These are phyloP conservation scores for Scolanthus callimorphus DNA, from an alignment of 92 coral and sea anemone species.

Conservation along the genomic window DNA sequence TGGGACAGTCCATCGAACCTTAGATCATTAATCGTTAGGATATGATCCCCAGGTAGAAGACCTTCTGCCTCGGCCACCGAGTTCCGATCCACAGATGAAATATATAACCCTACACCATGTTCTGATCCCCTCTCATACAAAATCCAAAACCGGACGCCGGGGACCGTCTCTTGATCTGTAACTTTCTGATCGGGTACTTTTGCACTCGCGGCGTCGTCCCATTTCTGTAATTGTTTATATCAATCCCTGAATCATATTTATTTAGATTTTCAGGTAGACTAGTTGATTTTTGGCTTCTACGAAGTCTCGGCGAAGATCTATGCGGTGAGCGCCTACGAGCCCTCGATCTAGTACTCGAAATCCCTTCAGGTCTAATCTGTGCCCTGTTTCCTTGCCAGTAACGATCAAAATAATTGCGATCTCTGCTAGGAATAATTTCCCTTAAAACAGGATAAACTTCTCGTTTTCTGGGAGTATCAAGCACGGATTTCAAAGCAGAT, in stretches of 20 bases:
- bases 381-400: slow-evolving; percentile 47
- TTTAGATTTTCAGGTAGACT: slow-evolving; percentile 72
- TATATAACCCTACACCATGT: slow-evolving; percentile 90
- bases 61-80: slow-evolving; percentile 84
- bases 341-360: slow-evolving; percentile 38
- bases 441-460: slow-evolving; percentile 83
- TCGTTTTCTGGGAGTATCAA: slow-evolving; percentile 73
- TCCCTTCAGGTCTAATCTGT: slow-evolving; percentile 9
- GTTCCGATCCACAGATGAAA: slow-evolving; percentile 78
- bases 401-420: slow-evolving; percentile 57
- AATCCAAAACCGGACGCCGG: slow-evolving; percentile 80
- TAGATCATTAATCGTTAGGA: slow-evolving; percentile 71
- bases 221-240: slow-evolving; percentile 52
- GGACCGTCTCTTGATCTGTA: slow-evolving; percentile 61
- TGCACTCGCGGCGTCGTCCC: slow-evolving; percentile 28
- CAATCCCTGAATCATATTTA: slow-evolving; percentile 70
- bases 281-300: slow-evolving; percentile 31
- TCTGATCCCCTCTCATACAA: slow-evolving; percentile 98
- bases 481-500: slow-evolving; percentile 52
- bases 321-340: slow-evolving; percentile 48
- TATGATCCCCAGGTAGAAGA: slow-evolving; percentile 86
- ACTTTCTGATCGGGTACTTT: slow-evolving; percentile 68
- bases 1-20: slow-evolving; percentile 80
- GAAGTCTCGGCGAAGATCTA: slow-evolving; percentile 42
- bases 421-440: slow-evolving; percentile 64